A percentile compares a stretch with the other conserved stretches of the same genome.
Conservation (phyloP, 2,113 vertebrate genomes). For the Eolophus roseicapilla region DNA sequence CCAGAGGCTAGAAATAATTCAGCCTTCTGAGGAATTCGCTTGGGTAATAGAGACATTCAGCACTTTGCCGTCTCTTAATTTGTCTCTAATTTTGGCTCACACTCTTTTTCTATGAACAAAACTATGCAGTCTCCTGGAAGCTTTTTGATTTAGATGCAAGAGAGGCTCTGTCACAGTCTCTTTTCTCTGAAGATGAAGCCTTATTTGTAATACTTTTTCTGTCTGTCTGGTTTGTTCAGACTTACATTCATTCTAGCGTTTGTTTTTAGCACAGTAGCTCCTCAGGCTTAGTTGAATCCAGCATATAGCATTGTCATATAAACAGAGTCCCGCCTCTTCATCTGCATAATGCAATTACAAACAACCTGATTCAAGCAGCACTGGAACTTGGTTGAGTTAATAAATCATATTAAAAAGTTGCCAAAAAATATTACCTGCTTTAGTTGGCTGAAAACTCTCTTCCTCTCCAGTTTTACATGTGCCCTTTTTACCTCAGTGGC, state of each 20-base stretch:
- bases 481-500: neutral
- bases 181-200: neutral
- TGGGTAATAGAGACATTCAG: neutral
- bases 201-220: neutral
- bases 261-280: neutral
- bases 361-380: neutral
- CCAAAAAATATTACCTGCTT: neutral
- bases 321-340: neutral
- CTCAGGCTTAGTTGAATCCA: neutral
- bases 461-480: neutral
- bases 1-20: neutral
- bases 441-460: neutral
- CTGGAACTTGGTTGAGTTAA: neutral
- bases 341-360: neutral
- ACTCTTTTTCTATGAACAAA: neutral
- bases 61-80: slow-evolving; percentile 12
- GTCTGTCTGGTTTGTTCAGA: neutral
- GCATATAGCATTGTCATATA: neutral
- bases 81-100: slow-evolving; percentile 2
- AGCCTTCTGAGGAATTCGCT: neutral
- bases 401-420: neutral
- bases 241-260: neutral
- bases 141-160: neutral
- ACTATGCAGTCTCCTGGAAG: neutral
- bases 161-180: neutral